Conservation (phyloP, 1,140 invertebrate species). For the Temnothorax nylanderi region DNA sequence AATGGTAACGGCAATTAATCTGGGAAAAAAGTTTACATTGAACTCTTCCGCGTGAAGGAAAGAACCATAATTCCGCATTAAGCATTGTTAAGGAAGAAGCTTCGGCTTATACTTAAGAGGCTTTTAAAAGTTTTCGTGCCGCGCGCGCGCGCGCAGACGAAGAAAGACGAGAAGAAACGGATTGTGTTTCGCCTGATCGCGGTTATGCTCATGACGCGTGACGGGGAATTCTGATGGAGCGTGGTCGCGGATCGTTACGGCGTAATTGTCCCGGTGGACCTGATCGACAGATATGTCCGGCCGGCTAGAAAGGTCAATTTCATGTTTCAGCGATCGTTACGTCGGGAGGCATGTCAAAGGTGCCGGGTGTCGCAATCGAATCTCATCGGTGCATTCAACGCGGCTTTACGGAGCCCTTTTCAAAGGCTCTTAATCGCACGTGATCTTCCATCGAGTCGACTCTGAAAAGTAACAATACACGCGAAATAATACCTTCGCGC, state of each 20-base stretch:
- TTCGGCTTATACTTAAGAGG: slow-evolving; percentile 28
- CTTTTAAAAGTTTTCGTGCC: slow-evolving; percentile 34
- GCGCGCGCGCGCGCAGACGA: not conserved
- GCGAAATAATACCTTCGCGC: slow-evolving; percentile 35
- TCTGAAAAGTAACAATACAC: slow-evolving; percentile 30
- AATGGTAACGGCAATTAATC: slow-evolving; percentile 9
- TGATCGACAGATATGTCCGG: slow-evolving; percentile 60
- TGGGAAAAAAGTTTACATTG: not conserved
- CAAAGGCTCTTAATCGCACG: slow-evolving; percentile 43
- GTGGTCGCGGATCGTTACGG: slow-evolving; percentile 72
- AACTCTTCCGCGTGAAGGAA: not conserved
- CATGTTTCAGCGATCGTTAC: slow-evolving; percentile 68
- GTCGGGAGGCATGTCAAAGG: slow-evolving; percentile 54
- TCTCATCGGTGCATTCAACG: slow-evolving; percentile 60
- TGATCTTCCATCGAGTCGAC: slow-evolving; percentile 22
- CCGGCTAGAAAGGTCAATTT: slow-evolving; percentile 72
- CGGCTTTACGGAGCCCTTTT: slow-evolving; percentile 22
- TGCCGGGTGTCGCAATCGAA: slow-evolving; percentile 59
- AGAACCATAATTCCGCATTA: slow-evolving; percentile 33
- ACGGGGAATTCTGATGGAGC: slow-evolving; percentile 76
- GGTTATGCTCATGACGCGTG: slow-evolving; percentile 72
- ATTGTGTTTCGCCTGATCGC: slow-evolving; percentile 68
- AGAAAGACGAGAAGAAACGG: slow-evolving; percentile 51
- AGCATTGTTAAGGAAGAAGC: slow-evolving; percentile 6
- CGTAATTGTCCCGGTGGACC: slow-evolving; percentile 75